These are phyloP conservation scores for Myotis davidii DNA, from an alignment of 2,113 vertebrate genomes.

Conservation along the genomic window DNA sequence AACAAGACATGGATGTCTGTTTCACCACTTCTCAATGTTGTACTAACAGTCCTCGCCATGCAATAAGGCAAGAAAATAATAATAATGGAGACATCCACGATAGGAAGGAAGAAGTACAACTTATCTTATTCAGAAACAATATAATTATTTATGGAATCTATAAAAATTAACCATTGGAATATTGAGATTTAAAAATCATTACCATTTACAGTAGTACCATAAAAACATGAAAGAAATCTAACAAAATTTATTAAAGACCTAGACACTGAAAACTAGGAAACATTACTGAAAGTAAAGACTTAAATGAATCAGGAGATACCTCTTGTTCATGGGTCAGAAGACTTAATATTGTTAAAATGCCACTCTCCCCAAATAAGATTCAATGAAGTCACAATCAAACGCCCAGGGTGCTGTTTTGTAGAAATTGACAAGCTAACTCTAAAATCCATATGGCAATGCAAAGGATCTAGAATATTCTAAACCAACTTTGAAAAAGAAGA, in stretches of 20 bases:
- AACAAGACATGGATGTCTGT: neutral
- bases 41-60: neutral
- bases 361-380: neutral
- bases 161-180: constrained; percentile 30
- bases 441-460: neutral
- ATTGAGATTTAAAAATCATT: constrained; percentile 9
- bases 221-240: neutral
- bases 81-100: neutral
- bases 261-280: constrained; percentile 8
- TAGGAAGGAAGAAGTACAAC: constrained; percentile 2
- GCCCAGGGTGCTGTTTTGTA: neutral
- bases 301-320: neutral
- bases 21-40: neutral
- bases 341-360: constrained; percentile 17
- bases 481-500: constrained; percentile 13
- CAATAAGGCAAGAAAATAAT: neutral
- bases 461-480: neutral
- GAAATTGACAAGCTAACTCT: neutral
- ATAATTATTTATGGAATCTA: neutral
- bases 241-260: neutral
- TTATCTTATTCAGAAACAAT: neutral
- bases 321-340: neutral
- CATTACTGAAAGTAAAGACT: neutral
- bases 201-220: neutral
- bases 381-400: neutral